These are phyloP conservation scores for Pao palembangensis DNA, from an alignment of 2,113 vertebrate genomes.

Conservation along the genomic window DNA sequence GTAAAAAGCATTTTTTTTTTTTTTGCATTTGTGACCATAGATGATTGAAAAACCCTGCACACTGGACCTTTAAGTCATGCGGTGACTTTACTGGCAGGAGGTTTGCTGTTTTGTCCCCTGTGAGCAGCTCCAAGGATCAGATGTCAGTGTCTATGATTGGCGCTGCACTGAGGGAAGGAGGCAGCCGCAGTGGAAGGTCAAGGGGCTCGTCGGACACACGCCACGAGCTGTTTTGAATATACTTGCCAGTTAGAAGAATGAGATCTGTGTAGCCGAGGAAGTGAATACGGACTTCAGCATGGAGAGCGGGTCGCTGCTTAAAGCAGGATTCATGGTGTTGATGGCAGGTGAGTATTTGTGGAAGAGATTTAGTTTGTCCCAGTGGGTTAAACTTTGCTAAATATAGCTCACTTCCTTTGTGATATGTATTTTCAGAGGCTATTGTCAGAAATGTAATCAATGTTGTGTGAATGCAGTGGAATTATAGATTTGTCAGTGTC, in stretches of 20 bases:
- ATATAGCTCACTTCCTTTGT: no score
- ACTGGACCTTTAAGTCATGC: no score
- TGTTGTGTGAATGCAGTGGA: no score
- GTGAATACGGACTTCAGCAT: conserved; percentile 38
- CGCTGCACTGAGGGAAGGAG: conserved; percentile 19
- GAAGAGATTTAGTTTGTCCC: background rate
- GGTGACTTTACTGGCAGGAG: no score
- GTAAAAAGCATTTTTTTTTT: no score
- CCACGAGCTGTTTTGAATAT: background rate
- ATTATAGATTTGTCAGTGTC: no score
- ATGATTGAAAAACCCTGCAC: no score
- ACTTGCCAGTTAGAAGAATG: conserved; percentile 10
- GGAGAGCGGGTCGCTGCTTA: conserved; percentile 27
- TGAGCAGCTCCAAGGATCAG: conserved; percentile 44
- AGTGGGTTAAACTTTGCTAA: background rate
- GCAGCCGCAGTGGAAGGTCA: conserved; percentile 26
- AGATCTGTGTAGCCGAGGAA: conserved; percentile 5
- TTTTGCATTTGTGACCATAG: no score
- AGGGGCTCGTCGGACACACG: conserved; percentile 17
- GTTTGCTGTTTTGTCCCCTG: background rate
- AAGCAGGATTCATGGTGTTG: conserved; percentile 44
- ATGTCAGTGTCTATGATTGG: conserved; percentile 52
- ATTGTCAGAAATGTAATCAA: no score
- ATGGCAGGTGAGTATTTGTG: conserved; percentile 50
- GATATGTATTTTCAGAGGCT: no score